Conservation (phyloP, 2,797 vertebrate genomes). For the Xenopus petersii region DNA sequence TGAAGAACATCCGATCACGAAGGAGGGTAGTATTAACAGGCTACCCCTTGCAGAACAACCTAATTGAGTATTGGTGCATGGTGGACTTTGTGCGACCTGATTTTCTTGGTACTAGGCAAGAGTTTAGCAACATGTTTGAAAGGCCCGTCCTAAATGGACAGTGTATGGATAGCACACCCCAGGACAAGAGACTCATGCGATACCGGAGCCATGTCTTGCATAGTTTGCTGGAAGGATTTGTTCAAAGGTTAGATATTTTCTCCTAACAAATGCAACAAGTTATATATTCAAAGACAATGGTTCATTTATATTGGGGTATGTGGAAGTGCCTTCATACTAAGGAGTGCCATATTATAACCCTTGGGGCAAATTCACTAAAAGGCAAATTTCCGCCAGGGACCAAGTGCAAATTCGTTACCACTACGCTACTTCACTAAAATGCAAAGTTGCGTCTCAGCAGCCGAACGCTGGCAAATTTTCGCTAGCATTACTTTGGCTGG, state of each 20-base stretch:
- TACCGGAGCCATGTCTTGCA: slow-evolving; percentile 95
- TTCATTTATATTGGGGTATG: no score
- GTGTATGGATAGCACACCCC: slow-evolving; percentile 92
- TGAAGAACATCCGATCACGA: slow-evolving; percentile 94
- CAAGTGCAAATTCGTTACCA: no score
- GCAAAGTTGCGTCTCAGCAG: no score
- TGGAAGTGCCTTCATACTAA: no score
- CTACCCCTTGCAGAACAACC: slow-evolving; percentile 97
- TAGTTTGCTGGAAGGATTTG: slow-evolving; percentile 93
- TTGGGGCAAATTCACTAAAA: no score
- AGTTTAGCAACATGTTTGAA: slow-evolving; percentile 99
- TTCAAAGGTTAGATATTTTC: slow-evolving; percentile 81
- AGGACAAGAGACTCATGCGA: slow-evolving; percentile 91
- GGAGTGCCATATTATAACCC: no score
- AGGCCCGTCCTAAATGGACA: slow-evolving; percentile 95
- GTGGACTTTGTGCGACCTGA: slow-evolving; percentile 96
- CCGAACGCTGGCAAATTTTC: no score
- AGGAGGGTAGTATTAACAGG: slow-evolving; percentile 90
- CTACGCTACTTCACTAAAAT: no score
- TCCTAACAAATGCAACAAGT: background rate
- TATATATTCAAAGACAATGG: no score
- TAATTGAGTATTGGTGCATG: slow-evolving; percentile 98
- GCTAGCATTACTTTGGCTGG: no score
- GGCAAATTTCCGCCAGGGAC: no score
- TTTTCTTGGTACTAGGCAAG: slow-evolving; percentile 91